phyloP scores from a whole-genome alignment of 2,797 vertebrate genomes.

The Sebastes miniatus region DNA sequence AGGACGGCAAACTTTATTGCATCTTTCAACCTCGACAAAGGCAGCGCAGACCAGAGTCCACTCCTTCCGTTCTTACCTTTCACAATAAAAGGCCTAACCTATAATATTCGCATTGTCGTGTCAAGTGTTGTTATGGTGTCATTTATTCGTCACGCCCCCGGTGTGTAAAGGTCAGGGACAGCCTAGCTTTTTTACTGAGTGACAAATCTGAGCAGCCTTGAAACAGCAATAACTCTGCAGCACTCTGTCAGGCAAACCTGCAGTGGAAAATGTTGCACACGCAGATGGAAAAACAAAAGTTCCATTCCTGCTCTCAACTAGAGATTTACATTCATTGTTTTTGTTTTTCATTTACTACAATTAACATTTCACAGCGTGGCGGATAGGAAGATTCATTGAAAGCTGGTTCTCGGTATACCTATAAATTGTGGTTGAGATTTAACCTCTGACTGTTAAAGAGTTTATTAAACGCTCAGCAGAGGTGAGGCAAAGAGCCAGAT shows the following conservation, averaged over 20 bases:
- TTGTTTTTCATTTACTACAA: constrained; percentile 35
- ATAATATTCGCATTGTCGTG: too few species aligned
- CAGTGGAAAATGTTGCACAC: constrained; percentile 31
- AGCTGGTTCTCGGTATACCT: constrained; percentile 21
- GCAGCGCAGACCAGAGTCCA: rapidly evolving
- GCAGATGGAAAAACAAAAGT: neutral
- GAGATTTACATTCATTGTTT: constrained; percentile 17
- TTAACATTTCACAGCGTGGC: constrained; percentile 3
- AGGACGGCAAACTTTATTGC: too few species aligned
- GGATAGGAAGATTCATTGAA: constrained; percentile 25
- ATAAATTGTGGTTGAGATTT: constrained; percentile 46
- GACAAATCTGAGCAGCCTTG: neutral
- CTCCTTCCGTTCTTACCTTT: too few species aligned
- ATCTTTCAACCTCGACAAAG: too few species aligned
- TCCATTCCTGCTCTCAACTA: neutral
- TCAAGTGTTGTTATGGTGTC: too few species aligned
- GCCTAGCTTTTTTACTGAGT: neutral
- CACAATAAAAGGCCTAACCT: too few species aligned
- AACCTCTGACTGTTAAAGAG: constrained; percentile 52
- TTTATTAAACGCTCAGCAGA: constrained; percentile 62
- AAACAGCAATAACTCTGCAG: neutral
- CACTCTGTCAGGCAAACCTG: neutral
- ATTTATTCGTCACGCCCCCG: too few species aligned
- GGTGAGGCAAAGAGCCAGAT: constrained; percentile 52
- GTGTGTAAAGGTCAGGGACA: too few species aligned